Percentiles rank a stretch among this genome's conserved stretches.
Evolutionary conservation across 2,888 invertebrate genomes (phyloP).

Genomic region (Cephus spinipes): DNA sequence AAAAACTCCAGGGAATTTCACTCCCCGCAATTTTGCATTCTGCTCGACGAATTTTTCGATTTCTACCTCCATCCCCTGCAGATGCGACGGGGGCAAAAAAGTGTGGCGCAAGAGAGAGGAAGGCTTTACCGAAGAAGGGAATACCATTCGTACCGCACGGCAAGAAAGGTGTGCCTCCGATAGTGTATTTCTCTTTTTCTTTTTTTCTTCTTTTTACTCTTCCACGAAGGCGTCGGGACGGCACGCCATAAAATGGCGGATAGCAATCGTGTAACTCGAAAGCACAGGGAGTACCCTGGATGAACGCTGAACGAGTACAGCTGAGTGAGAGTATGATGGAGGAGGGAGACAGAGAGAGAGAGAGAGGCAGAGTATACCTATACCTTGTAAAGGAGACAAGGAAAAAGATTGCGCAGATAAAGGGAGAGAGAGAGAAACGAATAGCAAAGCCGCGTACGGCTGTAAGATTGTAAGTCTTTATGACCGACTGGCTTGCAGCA

Average conservation of each 20-base stretch:
- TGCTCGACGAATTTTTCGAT: neutral
- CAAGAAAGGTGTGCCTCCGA: neutral
- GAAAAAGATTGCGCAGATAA: neutral
- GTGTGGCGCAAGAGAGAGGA: neutral
- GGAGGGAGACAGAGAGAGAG: neutral
- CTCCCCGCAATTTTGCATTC: neutral
- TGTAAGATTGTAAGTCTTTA: neutral
- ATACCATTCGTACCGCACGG: neutral
- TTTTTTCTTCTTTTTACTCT: neutral
- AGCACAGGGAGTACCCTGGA: neutral
- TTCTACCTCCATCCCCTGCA: neutral
- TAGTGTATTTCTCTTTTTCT: neutral
- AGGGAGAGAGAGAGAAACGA: neutral
- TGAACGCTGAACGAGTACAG: neutral
- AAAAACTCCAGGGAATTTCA: neutral
- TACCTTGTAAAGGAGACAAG: neutral
- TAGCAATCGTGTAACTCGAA: neutral
- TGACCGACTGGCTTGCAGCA: neutral
- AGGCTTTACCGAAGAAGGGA: neutral
- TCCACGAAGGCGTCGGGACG: neutral
- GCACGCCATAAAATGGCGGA: neutral
- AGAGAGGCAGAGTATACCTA: neutral
- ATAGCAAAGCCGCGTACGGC: neutral
- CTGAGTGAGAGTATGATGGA: neutral
- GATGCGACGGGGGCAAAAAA: neutral